Evolutionary conservation across 53 echinoderm and acorn worm genomes (phyloP).

Genomic region (Arbacia lixula): DNA sequence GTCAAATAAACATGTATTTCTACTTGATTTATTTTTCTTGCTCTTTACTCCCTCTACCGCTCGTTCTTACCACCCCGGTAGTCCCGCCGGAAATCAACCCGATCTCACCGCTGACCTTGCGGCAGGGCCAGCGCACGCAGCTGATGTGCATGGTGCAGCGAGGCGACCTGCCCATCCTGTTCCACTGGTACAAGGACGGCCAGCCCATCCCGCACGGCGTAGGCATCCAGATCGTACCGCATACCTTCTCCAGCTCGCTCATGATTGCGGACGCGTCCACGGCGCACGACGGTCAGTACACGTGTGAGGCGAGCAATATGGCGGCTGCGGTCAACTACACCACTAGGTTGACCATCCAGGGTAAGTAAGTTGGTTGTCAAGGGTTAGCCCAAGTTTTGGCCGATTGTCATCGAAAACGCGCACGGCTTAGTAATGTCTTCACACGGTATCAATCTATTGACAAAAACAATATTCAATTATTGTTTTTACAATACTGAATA

Average conservation of each 20-base stretch:
- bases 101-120: constrained; percentile 63
- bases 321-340: constrained; percentile 90
- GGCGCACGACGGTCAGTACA: constrained; percentile 90
- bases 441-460: too few relatives aligned
- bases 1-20: too few relatives aligned
- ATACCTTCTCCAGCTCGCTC: constrained; percentile 68
- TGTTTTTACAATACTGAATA: too few relatives aligned
- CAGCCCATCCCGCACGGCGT: constrained; percentile 74
- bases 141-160: constrained; percentile 75
- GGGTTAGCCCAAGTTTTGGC: too few relatives aligned
- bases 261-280: constrained; percentile 77
- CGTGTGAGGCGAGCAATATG: constrained; percentile 88
- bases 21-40: too few relatives aligned
- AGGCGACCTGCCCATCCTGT: constrained; percentile 89
- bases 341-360: constrained; percentile 76
- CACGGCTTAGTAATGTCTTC: too few relatives aligned
- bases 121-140: constrained; percentile 86
- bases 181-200: constrained; percentile 96
- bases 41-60: too few relatives aligned
- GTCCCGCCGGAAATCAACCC: constrained; percentile 89
- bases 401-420: too few relatives aligned
- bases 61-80: too few relatives aligned
- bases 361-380: too few relatives aligned
- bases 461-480: too few relatives aligned
- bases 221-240: constrained; percentile 59